Evolutionary conservation across 2,797 vertebrate species (phyloP), one percentile per base, ranked within the genome.

Genomic region (Hypotaenidia okinawae): DNA sequence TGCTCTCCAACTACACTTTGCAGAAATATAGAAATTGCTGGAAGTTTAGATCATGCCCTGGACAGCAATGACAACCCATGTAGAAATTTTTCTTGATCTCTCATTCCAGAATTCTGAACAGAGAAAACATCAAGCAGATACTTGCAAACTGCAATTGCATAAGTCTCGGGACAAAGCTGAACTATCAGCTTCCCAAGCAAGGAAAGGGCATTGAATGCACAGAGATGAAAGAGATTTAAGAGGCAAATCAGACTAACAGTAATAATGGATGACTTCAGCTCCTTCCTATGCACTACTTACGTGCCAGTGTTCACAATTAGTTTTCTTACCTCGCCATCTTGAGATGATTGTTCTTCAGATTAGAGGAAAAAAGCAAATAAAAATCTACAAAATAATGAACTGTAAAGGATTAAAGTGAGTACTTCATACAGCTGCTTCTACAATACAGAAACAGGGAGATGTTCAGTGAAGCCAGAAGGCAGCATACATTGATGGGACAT

Each of bases 321-420:
- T 89, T 62, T 55, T 39, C 77, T 63, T 94, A 16, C 61, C 89
- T 88, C 39, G 43, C 72, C 70, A 67, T 84, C 59, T 95, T 87
- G 41, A 95, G 49, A 70, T 49, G 77, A 90, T 79, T 92, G 84
- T 63, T 70, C 88, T 94, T 84, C 52, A 84, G 67, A 82, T 83
- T 78, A 90, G 63, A 87, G 73, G 75, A 90, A 45, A 43, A 86
- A 66, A 33, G 67, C 83, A 93, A 96, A 93, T 87, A 94, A 67
- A 79, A 77, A 70, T 51, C 52, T 51, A 86, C 63, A n/a, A 80
- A 83, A 83, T 91, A 78, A 89, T 58, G 59, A 90, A 88, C 80
- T 72, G 33, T 58, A 84, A 91, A 87, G 70, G 54, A 88, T 79
- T 93, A 73, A 89, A 92, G 87, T 45, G 23, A 49, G 47, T 73